Conservation (phyloP, 1,140 invertebrate genomes). For the Acyrthosiphon pisum region DNA sequence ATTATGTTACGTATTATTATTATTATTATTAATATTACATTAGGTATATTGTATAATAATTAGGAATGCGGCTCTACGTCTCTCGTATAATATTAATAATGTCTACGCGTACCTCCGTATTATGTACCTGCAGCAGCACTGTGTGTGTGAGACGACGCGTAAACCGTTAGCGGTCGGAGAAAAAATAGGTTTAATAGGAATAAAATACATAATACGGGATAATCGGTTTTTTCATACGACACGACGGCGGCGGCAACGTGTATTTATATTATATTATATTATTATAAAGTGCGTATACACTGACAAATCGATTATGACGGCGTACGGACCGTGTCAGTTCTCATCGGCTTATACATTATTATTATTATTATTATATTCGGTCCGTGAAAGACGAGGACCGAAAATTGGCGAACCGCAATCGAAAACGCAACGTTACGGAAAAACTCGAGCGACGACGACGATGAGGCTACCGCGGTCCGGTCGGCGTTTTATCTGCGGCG, state of each 20-base stretch:
- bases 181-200: background rate
- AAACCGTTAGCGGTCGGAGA: background rate
- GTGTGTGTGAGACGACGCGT: conserved; percentile 1
- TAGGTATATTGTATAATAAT: conserved; percentile 26
- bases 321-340: conserved; percentile 33
- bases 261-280: background rate
- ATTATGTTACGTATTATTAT: conserved; percentile 16
- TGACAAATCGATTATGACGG: conserved; percentile 48
- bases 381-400: conserved; percentile 28
- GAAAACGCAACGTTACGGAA: conserved; percentile 42
- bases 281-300: background rate
- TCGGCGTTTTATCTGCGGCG: background rate
- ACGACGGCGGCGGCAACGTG: background rate
- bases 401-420: conserved; percentile 34
- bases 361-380: background rate
- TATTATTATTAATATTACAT: conserved; percentile 39
- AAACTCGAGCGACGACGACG: conserved; percentile 13
- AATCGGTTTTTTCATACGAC: conserved; percentile 30
- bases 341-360: conserved; percentile 2
- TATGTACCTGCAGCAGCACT: background rate
- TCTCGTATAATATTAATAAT: background rate
- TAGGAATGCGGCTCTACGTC: conserved; percentile 3
- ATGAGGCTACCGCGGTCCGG: conserved; percentile 3
- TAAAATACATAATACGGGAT: conserved; percentile 13
- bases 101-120: background rate